Evolutionary conservation across 1,140 invertebrate genomes (phyloP), one percentile per base, ranked within the genome.

Genomic region (Eurosta solidaginis): DNA sequence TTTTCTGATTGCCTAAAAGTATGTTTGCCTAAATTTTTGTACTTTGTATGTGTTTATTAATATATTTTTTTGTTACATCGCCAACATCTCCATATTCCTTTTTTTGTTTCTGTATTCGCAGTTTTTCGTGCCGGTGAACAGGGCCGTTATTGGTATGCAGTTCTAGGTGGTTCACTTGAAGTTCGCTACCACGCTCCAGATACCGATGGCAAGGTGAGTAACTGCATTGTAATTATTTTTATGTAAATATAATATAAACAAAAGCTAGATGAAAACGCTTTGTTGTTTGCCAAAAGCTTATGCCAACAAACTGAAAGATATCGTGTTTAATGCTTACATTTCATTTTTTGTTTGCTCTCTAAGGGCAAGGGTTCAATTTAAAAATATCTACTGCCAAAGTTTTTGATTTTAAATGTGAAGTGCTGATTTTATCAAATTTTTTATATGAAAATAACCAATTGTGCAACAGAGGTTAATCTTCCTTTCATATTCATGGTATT

Each of bases 91-190:
- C 52, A 59, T 10, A 10, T 20, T 59, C 7, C 7, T 52, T 1
- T 74, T 1, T 74, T 76, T 52, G 36, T 44, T 40, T 82, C 79
- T 82, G 85, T 83, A 82, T 79, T 89, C 90, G 42, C 88, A 95
- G 94, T 95, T 81, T 94, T 94, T 88, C 90, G 93, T 20, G 92
- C 94, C 88, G 93, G 93, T 14, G 93, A 95, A 83, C 90, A 91
- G 80, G 93, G 93, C 63, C 92, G 92, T 77, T 94, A 93, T 85
- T 95, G 93, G 93, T 95, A 94, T 87, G 92, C 92, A 20, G 92
- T 94, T 6, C 88, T 95, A 75, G 90, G 92, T 22, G 94, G 94
- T 10, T 91, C 91, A 22, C 83, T 95, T 68, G 93, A 93, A 83
- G 92, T 94, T 9, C 87, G 91, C 54, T 90, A 92, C 49, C 90